phyloP scores from a whole-genome alignment of 2,888 invertebrate genomes.

The Agapetus fuscipes region DNA sequence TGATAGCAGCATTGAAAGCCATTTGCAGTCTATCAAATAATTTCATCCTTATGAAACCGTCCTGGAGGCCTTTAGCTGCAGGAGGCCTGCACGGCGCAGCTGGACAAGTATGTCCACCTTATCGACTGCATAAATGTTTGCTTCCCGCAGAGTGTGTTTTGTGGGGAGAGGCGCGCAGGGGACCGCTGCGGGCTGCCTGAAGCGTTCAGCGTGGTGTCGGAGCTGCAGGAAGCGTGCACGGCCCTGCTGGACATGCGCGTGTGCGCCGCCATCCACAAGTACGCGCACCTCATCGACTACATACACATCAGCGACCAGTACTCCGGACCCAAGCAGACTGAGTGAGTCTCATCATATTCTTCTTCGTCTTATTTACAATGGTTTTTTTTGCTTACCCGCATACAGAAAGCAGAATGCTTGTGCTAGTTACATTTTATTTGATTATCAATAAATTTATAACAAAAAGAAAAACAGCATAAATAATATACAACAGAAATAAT shows the following conservation, averaged over 20 bases:
- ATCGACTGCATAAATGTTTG: too few species aligned
- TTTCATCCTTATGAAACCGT: too few species aligned
- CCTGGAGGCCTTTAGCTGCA: too few species aligned
- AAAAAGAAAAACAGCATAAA: background rate
- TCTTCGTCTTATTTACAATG: too few species aligned
- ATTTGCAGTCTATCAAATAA: too few species aligned
- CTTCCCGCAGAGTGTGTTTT: conserved; percentile 66
- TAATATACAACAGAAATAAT: too few species aligned
- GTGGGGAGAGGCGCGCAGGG: conserved; percentile 70
- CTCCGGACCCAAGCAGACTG: conserved; percentile 81
- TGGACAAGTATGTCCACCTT: too few species aligned
- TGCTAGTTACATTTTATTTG: background rate
- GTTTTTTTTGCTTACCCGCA: too few species aligned
- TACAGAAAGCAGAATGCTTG: background rate
- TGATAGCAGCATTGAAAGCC: too few species aligned
- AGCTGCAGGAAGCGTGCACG: conserved; percentile 80
- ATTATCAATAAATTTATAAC: background rate
- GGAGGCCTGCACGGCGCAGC: too few species aligned
- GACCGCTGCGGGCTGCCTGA: conserved; percentile 72
- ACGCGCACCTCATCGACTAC: conserved; percentile 79
- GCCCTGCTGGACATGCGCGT: conserved; percentile 77
- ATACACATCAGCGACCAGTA: conserved; percentile 97
- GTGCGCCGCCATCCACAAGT: conserved; percentile 66
- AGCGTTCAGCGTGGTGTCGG: conserved; percentile 72
- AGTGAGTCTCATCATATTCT: conserved; percentile 48